phyloP scores from a whole-genome alignment of 1,140 invertebrate species.

The Aradophagus sp. region DNA sequence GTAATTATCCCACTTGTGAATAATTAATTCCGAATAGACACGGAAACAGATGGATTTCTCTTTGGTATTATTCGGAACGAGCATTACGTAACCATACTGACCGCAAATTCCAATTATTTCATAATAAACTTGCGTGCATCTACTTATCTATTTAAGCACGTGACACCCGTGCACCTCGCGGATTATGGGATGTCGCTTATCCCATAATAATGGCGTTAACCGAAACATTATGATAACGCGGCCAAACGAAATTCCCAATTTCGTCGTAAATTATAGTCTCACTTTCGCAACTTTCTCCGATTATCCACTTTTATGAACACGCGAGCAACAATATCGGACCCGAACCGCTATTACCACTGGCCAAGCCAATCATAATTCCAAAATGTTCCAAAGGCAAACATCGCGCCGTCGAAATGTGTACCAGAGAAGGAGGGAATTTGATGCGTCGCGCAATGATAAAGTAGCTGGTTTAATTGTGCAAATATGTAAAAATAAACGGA shows the following conservation, averaged over 20 bases:
- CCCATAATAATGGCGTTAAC: conserved; percentile 22
- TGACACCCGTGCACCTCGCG: conserved; percentile 51
- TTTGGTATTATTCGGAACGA: conserved; percentile 23
- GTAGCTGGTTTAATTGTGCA: too few relatives aligned
- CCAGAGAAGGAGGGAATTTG: too few relatives aligned
- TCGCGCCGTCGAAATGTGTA: too few relatives aligned
- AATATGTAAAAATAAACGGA: too few relatives aligned
- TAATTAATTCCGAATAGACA: conserved; percentile 67
- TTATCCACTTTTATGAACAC: conserved; percentile 36
- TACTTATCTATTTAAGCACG: conserved; percentile 50
- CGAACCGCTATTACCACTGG: too few relatives aligned
- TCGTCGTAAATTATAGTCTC: conserved; percentile 27
- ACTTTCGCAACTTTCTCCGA: conserved; percentile 17
- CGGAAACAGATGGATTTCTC: conserved; percentile 30
- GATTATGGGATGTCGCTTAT: conserved; percentile 46
- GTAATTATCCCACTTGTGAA: conserved; percentile 57
- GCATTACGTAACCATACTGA: conserved; percentile 26
- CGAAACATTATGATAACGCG: conserved; percentile 33
- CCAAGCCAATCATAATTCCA: too few relatives aligned
- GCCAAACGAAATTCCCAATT: conserved; percentile 35
- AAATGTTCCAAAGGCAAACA: too few relatives aligned
- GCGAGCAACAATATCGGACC: too few relatives aligned
- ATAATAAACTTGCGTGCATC: conserved; percentile 39
- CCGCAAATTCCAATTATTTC: conserved; percentile 42
- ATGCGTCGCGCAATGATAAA: too few relatives aligned